Evolutionary conservation across 2,888 invertebrate genomes (phyloP), one percentile per base, ranked within the genome.

Genomic region (Cosmorhoe ocellata): DNA sequence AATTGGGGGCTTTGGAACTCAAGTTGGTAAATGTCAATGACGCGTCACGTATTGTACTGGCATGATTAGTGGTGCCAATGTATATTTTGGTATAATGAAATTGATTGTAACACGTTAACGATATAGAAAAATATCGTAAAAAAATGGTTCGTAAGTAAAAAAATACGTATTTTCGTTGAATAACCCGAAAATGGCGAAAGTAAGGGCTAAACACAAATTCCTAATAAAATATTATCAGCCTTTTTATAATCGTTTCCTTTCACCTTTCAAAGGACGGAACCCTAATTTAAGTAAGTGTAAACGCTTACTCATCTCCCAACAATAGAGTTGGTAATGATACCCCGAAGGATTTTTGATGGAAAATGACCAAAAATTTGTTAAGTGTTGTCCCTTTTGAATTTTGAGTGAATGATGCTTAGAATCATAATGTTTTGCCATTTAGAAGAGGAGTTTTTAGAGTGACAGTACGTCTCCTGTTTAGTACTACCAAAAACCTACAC

Each of bases 291-390:
- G 38, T 38, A 34, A 49, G 49, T 46, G 37, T 24, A 38, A 52
- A 47, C 46, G 42, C 46, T 52, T 47, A 52, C 38, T 52, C 43
- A 48, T 39, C 52, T 18, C 13, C n/a, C 12, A 36, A 52, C 52
- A 52, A 52, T 33, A 39, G 38, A 43, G 26, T 11, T 28, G 31
- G 33, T 47, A 28, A 50, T 43, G 42, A 38, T 42, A 38, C 42
- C 28, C 12, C 27, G 10, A 32, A 36, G 36, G 30, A 48, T 48
- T 42, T 48, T 48, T 48, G 40, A 30, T 40, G 14, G 24, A 37
- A 42, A 51, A 45, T 36, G 34, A 26, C 42, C 26, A 40, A 45
- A 43, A 38, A 45, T 40, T 51, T 34, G 36, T 31, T 43, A 13
- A 39, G 30, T 24, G 18, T 32, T 24, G 4, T 27, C 13, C 12